phyloP scores from a whole-genome alignment of 2,797 vertebrate genomes.

The Chelon auratus region DNA sequence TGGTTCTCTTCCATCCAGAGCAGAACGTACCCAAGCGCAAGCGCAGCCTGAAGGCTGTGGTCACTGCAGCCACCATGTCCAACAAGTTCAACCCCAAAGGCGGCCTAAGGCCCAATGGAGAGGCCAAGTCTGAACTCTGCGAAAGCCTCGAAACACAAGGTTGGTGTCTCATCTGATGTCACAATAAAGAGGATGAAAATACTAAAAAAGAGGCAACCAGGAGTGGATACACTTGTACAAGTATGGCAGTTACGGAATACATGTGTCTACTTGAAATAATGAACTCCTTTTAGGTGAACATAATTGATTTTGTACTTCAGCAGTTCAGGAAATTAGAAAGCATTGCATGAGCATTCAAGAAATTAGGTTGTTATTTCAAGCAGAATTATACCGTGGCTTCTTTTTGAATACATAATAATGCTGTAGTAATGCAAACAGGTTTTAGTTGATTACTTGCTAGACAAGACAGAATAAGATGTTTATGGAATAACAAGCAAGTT shows the following conservation, averaged over 20 bases:
- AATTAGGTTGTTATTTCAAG: conserved; percentile 23
- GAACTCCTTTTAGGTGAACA: conserved; percentile 33
- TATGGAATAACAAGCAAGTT: too few relatives aligned
- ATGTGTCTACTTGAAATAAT: conserved; percentile 22
- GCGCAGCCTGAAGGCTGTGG: conserved; percentile 96
- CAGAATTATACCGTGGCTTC: conserved; percentile 6
- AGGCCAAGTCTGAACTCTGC: conserved; percentile 96
- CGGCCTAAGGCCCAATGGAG: conserved; percentile 92
- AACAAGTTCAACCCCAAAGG: conserved; percentile 98
- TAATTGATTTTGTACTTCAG: conserved; percentile 49
- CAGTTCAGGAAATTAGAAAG: conserved; percentile 48
- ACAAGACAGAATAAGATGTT: too few relatives aligned
- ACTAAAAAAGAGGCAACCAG: neutral
- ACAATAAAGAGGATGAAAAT: neutral
- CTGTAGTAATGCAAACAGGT: too few relatives aligned
- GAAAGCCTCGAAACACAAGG: conserved; percentile 97
- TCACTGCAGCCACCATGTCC: conserved; percentile 96
- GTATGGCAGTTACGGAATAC: conserved; percentile 6
- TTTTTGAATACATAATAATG: conserved; percentile 1
- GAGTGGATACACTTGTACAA: conserved; percentile 1
- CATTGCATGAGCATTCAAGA: conserved; percentile 17
- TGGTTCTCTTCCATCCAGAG: conserved; percentile 97
- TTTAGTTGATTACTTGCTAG: too few relatives aligned
- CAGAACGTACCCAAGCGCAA: conserved; percentile 98
- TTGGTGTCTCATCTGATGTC: conserved; percentile 68